Percentiles rank a stretch among this genome's conserved stretches.
Conservation (phyloP, 2,113 vertebrate genomes). For the Trochalopteron elliotii region DNA sequence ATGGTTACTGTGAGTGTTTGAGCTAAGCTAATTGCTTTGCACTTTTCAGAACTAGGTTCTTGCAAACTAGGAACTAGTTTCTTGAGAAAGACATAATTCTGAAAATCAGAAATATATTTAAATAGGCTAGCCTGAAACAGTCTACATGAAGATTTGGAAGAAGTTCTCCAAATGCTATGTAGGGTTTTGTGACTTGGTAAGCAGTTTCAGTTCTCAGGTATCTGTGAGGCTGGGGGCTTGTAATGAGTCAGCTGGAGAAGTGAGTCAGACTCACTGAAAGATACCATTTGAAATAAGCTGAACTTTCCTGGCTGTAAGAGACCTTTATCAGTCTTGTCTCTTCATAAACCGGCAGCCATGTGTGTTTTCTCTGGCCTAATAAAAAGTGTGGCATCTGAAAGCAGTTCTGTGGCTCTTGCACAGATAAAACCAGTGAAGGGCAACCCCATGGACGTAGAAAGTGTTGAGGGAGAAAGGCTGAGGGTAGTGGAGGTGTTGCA, state of each 20-base stretch:
- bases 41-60: background rate
- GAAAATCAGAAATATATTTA: slow-evolving; percentile 6
- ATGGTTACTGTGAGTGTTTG: background rate
- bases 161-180: background rate
- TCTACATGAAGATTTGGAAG: background rate
- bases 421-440: background rate
- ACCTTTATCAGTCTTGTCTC: background rate
- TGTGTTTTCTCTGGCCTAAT: background rate
- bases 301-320: background rate
- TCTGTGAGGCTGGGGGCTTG: background rate
- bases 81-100: background rate
- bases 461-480: background rate
- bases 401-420: background rate
- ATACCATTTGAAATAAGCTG: background rate
- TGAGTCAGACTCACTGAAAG: background rate
- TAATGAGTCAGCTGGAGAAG: background rate
- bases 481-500: background rate
- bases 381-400: background rate
- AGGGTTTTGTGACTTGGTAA: background rate
- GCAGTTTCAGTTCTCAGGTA: background rate
- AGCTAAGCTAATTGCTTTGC: background rate
- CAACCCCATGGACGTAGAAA: background rate
- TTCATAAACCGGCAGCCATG: background rate
- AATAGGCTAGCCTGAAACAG: background rate
- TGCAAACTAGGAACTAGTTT: background rate